Percentiles rank a stretch among this genome's conserved stretches.
These are phyloP conservation scores for Aspiorhynchus laticeps DNA, from an alignment of 2,113 vertebrate species.

Conservation along the genomic window DNA sequence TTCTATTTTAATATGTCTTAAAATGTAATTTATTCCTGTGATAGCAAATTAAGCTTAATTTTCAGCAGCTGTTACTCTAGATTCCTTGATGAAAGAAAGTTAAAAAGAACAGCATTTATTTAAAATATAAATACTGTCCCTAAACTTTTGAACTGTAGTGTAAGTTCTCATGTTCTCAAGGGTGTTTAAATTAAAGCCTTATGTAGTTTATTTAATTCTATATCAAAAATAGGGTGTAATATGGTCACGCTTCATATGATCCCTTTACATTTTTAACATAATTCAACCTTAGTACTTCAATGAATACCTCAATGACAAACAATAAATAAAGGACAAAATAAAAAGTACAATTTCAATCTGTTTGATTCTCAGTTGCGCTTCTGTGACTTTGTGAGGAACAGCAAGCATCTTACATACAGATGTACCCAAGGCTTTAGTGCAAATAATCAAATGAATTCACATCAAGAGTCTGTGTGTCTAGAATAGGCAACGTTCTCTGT, in stretches of 20 bases:
- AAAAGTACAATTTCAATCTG: neutral
- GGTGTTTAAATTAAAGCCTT: no score
- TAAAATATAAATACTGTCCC: no score
- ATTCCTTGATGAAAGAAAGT: no score
- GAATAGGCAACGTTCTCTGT: neutral
- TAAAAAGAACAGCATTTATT: no score
- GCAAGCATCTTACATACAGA: neutral
- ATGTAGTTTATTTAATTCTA: neutral
- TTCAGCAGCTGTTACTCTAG: neutral
- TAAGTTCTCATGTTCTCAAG: no score
- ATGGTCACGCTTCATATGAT: neutral
- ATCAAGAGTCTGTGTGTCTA: neutral
- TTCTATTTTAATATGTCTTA: neutral
- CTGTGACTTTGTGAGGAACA: constrained; percentile 5
- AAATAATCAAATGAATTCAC: constrained; percentile 1
- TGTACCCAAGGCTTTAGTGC: neutral
- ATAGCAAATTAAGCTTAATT: neutral
- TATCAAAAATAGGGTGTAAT: neutral
- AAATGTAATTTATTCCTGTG: neutral
- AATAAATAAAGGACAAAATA: neutral
- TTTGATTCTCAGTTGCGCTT: neutral
- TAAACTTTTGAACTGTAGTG: no score
- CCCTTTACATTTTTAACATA: neutral
- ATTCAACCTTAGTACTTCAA: neutral
- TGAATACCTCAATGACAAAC: constrained; percentile 10